Base-by-base conservation (phyloP, 2,113 vertebrate species). In the Menidia beryllina region DNA sequence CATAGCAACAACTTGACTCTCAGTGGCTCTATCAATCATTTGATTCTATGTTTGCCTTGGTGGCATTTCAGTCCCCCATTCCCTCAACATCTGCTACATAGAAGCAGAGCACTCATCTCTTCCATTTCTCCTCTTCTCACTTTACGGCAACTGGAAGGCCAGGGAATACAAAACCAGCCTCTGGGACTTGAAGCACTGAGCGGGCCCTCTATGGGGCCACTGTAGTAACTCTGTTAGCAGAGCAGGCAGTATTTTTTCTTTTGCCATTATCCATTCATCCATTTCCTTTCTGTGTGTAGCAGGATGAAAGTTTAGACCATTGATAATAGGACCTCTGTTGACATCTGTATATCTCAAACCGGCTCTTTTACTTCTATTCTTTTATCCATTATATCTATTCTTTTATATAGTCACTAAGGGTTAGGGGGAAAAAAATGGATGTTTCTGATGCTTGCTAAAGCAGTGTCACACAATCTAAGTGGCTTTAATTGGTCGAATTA, bases 71-170 rank as follows among this genome's bases (percentile, higher is more conserved):
- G 62, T 83, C 68, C 80, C 84, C n/a, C 60, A 41, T 69, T 86
- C 88, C 86, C 90, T 8, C 64, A 85, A 73, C 91, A 91, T 91
- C 89, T 91, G 88, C 81, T 82, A 7, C 50, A 59, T 76, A 64
- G 68, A 77, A 66, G 56, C 64, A 64, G 62, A 73, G 79, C 72
- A 71, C 59, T 78, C 83, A 77, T 83, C 75, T 75, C 47, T 77
- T 80, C 51, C 69, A 41, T 75, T 72, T 70, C 64, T 69, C 55
- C 53, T 51, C 56, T 51, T 45, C 64, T 72, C 75, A 78, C 79
- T 56, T 68, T 70, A 75, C 3, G 11, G 72, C 64, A 56, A 77
- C 66, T 36, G 24, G 20, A 72, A 70, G 54, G 27, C 45, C 25
- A 2, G 64, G 54, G 70, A 60, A 65, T 74, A 13, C 41, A 23